These are phyloP conservation scores for Dascillus cervinus DNA, from an alignment of 2,888 invertebrate species.

Conservation along the genomic window DNA sequence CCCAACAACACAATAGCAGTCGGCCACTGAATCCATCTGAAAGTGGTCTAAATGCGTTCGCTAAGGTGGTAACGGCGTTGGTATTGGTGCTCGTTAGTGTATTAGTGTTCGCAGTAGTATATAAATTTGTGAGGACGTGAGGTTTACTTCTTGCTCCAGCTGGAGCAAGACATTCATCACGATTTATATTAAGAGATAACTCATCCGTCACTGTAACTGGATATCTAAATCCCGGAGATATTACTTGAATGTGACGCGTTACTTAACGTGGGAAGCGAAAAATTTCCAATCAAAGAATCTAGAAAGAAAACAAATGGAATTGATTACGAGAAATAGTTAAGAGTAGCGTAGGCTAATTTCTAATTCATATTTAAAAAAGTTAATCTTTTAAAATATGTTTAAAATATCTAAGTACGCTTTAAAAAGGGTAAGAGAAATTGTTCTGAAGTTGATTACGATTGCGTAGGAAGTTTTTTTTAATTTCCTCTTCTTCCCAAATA, in stretches of 20 bases:
- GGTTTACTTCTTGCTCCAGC: constrained; percentile 63
- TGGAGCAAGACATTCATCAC: constrained; percentile 27
- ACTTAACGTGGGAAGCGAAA: no score
- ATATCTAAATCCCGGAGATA: constrained; percentile 20
- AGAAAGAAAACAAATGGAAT: no score
- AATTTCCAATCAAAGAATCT: no score
- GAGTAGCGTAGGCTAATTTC: no score
- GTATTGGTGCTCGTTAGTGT: constrained; percentile 62
- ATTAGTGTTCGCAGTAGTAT: constrained; percentile 64
- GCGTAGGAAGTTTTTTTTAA: no score
- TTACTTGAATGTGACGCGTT: constrained; percentile 19
- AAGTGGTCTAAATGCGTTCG: constrained; percentile 61
- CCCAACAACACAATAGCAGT: constrained; percentile 42
- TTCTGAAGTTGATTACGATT: no score
- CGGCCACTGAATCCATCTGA: constrained; percentile 55
- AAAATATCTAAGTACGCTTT: no score
- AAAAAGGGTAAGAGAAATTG: no score
- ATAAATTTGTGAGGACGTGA: constrained; percentile 70
- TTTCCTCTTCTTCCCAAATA: no score
- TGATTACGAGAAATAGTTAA: no score
- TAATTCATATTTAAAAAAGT: no score
- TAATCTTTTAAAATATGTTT: no score
- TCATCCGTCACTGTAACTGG: constrained; percentile 6
- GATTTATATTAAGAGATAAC: constrained; percentile 6
- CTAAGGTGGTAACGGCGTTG: constrained; percentile 62